Conservation (phyloP, 2,888 invertebrate genomes). For the Drosophila ochracea region DNA sequence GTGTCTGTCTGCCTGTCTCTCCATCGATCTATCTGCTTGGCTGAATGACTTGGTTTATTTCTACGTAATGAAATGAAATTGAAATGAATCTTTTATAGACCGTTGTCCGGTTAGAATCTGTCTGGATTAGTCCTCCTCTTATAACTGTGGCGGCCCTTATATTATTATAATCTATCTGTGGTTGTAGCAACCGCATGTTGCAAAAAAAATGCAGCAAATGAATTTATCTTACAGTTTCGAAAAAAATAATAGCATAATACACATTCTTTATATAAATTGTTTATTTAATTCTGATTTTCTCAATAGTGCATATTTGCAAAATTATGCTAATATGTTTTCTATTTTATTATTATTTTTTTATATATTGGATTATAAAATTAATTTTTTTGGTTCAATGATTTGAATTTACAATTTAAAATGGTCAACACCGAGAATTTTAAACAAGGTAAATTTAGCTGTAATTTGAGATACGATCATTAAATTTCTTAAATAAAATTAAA, state of each 20-base stretch:
- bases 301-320: background rate
- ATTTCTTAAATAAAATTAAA: background rate
- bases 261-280: background rate
- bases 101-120: conserved; percentile 46
- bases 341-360: background rate
- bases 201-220: conserved; percentile 24
- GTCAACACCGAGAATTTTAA: background rate
- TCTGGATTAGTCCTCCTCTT: conserved; percentile 6
- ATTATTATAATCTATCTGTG: conserved; percentile 51
- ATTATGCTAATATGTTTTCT: background rate
- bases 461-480: background rate
- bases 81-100: conserved; percentile 80
- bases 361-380: too few species aligned
- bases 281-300: background rate
- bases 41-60: conserved; percentile 78
- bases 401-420: background rate
- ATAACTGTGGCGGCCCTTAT: conserved; percentile 43
- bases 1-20: conserved; percentile 6
- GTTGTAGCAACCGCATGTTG: conserved; percentile 30
- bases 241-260: background rate
- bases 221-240: background rate
- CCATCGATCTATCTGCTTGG: conserved; percentile 23
- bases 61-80: conserved; percentile 79
- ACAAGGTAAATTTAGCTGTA: background rate
- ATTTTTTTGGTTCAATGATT: background rate